These are phyloP conservation scores for Calyptomena viridis DNA, from an alignment of 2,113 vertebrate genomes.

Conservation along the genomic window DNA sequence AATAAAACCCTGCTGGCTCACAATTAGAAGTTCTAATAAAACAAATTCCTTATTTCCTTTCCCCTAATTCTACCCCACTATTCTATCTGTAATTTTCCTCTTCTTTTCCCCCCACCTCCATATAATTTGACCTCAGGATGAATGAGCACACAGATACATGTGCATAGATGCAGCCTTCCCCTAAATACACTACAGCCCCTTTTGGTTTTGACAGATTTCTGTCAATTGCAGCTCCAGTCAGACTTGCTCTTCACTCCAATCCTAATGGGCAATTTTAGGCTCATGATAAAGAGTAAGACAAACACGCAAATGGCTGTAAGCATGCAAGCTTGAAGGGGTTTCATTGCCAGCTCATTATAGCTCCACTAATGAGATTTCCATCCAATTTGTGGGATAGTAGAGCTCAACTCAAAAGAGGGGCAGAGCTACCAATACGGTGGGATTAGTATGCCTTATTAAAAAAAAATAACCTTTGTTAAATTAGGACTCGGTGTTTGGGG, in stretches of 20 bases:
- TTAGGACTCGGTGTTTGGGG: neutral
- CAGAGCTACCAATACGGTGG: conserved; percentile 48
- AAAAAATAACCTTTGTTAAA: conserved; percentile 54
- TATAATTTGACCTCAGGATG: neutral
- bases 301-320: conserved; percentile 63
- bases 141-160: neutral
- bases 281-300: conserved; percentile 63
- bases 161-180: neutral
- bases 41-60: neutral
- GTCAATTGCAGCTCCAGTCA: neutral
- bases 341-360: conserved; percentile 70
- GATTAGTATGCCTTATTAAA: conserved; percentile 59
- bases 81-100: neutral
- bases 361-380: conserved; percentile 71
- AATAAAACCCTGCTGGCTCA: neutral
- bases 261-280: conserved; percentile 68
- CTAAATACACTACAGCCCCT: neutral
- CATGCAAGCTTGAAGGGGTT: conserved; percentile 58
- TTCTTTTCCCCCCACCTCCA: neutral
- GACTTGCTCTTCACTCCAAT: conserved; percentile 29
- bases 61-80: neutral
- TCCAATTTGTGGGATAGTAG: conserved; percentile 65
- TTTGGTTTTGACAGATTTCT: neutral
- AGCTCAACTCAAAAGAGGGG: conserved; percentile 51
- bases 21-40: neutral